Base-by-base conservation (phyloP, 2,797 vertebrate species). In the Parauchenoglanis ngamensis region DNA sequence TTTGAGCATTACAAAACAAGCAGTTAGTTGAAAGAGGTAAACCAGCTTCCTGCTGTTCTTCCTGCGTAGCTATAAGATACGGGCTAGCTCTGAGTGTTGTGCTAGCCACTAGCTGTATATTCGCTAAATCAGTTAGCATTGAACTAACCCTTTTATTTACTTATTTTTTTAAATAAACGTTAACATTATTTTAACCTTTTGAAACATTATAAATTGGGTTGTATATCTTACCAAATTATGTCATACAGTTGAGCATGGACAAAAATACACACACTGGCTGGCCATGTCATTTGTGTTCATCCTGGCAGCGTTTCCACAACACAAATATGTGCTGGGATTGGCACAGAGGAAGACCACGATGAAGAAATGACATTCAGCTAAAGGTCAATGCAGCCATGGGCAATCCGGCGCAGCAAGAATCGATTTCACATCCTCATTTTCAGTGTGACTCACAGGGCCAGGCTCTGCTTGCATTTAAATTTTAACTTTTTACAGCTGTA, bases 371-470 rank as follows among this genome's bases (percentile, higher is more conserved):
- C 91, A 68, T 90, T 90, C 85, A 86, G 85, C 72, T 83, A 90
- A 90, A 92, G 88, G 90, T 90, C 89, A 89, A 44, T 46, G 31
- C 65, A 67, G 65, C 84, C 86, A 75, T 81, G 82, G 77, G 78
- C 82, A 72, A 63, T 83, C 61, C 68, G 40, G 54, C 19, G 17
- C 87, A 81, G 85, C 68, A 81, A 88, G 75, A 89, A 87, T 89
- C 57, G 63, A 91, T 89, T 90, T 90, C 83, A 89, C 86, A 89
- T 90, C 86, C 88, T 85, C 88, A 79, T 83, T 89, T 88, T 77
- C 77, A 86, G 31, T 83, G 85, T 85, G 88, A 89, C 86, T 91
- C 65, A 87, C 63, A 81, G 21, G n/a, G 80, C 31, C 70, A 67
- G 68, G 56, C 25, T 72, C 21, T 44, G 56, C 63, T 77, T 73